phyloP scores from a whole-genome alignment of 1,140 invertebrate species.

The Eueides isabella region DNA sequence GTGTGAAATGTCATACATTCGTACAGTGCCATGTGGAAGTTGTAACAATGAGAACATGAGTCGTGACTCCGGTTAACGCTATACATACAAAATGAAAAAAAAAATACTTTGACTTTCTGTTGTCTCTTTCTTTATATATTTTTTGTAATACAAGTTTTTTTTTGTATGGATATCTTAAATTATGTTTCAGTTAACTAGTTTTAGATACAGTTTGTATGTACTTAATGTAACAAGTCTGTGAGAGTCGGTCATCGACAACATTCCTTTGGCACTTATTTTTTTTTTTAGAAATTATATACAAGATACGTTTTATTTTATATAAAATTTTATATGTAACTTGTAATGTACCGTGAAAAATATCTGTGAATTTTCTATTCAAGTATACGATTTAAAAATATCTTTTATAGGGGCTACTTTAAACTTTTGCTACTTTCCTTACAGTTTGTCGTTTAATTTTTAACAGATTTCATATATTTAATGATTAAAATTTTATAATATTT shows the following conservation, averaged over 20 bases:
- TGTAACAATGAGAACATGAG: neutral
- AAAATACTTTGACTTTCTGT: neutral
- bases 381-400: neutral
- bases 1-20: neutral
- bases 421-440: neutral
- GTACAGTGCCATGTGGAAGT: constrained; percentile 21
- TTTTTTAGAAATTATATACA: neutral
- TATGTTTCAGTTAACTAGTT: constrained; percentile 5
- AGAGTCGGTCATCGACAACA: neutral
- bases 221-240: neutral
- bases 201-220: neutral
- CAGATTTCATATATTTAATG: neutral
- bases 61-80: neutral
- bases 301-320: neutral
- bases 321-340: neutral
- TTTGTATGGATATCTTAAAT: neutral
- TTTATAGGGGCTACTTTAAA: neutral
- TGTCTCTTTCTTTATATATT: neutral
- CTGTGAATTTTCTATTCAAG: neutral
- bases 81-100: neutral
- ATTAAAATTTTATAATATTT: neutral
- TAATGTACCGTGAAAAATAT: neutral
- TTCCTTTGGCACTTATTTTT: constrained; percentile 2
- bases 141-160: neutral
- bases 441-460: neutral